These are phyloP conservation scores for Galerucella nymphaeae DNA, from an alignment of 2,888 invertebrate species.

Conservation along the genomic window DNA sequence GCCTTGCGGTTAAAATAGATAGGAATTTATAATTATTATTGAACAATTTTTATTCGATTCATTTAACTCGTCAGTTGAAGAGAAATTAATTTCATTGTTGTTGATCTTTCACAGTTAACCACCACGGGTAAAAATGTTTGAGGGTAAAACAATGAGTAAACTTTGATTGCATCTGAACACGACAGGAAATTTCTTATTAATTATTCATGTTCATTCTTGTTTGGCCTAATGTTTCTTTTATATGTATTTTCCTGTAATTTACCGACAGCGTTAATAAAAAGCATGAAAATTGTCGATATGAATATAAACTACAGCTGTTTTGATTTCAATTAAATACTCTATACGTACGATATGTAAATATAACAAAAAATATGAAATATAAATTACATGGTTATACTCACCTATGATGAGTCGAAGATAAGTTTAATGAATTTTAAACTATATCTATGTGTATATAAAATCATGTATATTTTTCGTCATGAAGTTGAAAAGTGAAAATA, in stretches of 20 bases:
- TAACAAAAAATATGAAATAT: background rate
- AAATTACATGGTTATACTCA: too few species aligned
- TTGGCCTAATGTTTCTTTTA: constrained; percentile 6
- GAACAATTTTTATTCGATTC: background rate
- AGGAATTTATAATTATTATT: too few species aligned
- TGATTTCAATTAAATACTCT: background rate
- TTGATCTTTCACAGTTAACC: background rate
- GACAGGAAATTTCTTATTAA: constrained; percentile 37
- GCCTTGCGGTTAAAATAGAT: too few species aligned
- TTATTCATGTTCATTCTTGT: constrained; percentile 30
- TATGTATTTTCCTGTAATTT: constrained; percentile 14
- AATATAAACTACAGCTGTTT: background rate
- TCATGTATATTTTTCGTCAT: too few species aligned
- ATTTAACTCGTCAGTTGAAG: background rate
- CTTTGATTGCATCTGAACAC: constrained; percentile 29
- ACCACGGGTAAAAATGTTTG: background rate
- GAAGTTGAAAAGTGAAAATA: too few species aligned
- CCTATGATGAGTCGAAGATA: too few species aligned
- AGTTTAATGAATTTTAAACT: too few species aligned
- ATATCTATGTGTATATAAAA: too few species aligned
- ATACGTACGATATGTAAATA: background rate
- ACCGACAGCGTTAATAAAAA: constrained; percentile 13
- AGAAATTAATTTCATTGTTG: background rate
- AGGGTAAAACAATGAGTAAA: constrained; percentile 7
- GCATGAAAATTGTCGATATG: background rate